Base-by-base conservation (phyloP, 2,888 invertebrate species). In the Copidosoma aretas region DNA sequence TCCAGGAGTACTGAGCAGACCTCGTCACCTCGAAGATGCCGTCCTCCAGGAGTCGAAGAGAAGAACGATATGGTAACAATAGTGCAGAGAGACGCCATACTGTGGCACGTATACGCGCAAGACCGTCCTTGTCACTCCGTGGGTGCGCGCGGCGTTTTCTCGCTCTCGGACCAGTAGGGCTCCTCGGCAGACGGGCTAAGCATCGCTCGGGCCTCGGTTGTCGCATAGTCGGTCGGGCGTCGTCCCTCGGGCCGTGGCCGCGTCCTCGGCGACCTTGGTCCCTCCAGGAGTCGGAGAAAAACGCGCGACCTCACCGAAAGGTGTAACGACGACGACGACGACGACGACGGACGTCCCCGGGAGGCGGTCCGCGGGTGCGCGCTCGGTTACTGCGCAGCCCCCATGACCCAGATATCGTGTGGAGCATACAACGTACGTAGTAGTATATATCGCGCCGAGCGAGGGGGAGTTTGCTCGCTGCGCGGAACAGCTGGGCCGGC, bases 361-460 rank as follows among this genome's bases (percentile, higher is more conserved):
- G 39, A 22, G 25, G 46, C 59, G 39, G 59, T 60, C 67, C 71
- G 63, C 70, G 62, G 52, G 59, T 60, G 67, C 51, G 67, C 62
- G 70, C 24, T 64, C 57, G 57, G 41, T 71, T 79, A 81, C 80
- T 81, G 81, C 83, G 83, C 83, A 83, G 82, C 82, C 82, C 77
- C 80, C 81, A 79, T 83, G 83, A 83, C 83, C 83, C 82, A 83
- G 80, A 83, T 82, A 80, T 65, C 74, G 72, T 73, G 77, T 78
- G 79, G 79, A 81, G n/a, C 15, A 43, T n/a, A n/a, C n/a, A n/a
- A n/a, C n/a, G 59, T 46, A 14, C 32, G 32, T 32, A 32, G 32
- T 3, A 5, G 32, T 32, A 32, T 32, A 32, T 32, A 32, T 32
- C 32, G 32, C 32, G 32, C 8, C 32, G 32, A n/a, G n/a, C 43